A percentile compares a stretch with the other conserved stretches of the same genome.
Evolutionary conservation across 2,113 vertebrate species (phyloP).

Genomic region (Larimichthys polyactis): DNA sequence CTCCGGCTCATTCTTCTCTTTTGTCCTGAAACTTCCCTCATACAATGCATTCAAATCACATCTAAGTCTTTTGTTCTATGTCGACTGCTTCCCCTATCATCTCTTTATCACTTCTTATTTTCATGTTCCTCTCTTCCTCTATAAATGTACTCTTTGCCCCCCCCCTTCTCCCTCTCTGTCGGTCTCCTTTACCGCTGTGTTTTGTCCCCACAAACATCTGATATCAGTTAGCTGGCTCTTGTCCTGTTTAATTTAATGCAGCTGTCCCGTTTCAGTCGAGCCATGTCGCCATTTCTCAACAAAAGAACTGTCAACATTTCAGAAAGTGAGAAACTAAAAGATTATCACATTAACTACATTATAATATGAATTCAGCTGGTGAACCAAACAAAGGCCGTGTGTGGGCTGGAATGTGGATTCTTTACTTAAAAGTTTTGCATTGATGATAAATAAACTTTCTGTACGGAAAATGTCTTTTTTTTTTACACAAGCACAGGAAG

Average conservation of each 20-base stretch:
- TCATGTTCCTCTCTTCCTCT: conserved; percentile 14
- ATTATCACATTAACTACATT: conserved; percentile 32
- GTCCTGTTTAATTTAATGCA: conserved; percentile 56
- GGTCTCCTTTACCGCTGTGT: conserved; percentile 1
- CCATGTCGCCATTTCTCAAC: conserved; percentile 7
- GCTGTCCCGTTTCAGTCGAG: conserved; percentile 15
- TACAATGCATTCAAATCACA: conserved; percentile 19
- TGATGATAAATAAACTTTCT: not conserved
- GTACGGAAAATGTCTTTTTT: not conserved
- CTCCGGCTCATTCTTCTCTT: conserved; percentile 29
- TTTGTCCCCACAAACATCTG: conserved; percentile 68
- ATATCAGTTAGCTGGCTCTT: conserved; percentile 56
- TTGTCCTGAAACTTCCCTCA: conserved; percentile 10
- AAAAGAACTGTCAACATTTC: conserved; percentile 17
- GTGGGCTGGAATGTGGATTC: not conserved
- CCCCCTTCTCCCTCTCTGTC: not conserved
- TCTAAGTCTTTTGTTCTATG: not conserved
- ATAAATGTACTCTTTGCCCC: conserved; percentile 12
- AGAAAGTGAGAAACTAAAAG: conserved; percentile 10
- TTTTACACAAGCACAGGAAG: not conserved
- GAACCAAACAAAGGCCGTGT: not conserved
- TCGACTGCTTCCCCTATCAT: conserved; percentile 13
- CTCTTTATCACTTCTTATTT: conserved; percentile 5
- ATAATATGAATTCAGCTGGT: not conserved
- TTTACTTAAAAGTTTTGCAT: not conserved